Evolutionary conservation across 2,797 vertebrate genomes (phyloP).

Genomic region (Clarias platycephalus): DNA sequence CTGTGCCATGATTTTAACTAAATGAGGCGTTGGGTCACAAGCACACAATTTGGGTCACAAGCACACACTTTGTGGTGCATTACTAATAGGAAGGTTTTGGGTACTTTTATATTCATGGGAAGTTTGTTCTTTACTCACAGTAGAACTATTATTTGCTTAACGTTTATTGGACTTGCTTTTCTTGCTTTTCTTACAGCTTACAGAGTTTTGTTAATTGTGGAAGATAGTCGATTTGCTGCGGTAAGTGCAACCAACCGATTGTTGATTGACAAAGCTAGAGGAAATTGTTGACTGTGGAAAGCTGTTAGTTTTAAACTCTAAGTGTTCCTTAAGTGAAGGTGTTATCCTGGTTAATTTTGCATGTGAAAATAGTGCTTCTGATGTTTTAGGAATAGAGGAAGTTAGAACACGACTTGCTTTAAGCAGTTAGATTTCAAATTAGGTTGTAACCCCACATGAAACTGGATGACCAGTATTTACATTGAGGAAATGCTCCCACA

Average conservation of each 20-base stretch:
- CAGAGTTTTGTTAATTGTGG: neutral
- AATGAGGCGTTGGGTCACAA: neutral
- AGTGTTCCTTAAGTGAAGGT: neutral
- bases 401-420: neutral
- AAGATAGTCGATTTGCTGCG: neutral
- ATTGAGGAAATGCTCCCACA: neutral
- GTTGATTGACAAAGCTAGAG: neutral
- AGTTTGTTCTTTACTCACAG: neutral
- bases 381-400: neutral
- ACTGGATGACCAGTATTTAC: neutral
- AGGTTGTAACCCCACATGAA: neutral
- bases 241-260: conserved; percentile 6
- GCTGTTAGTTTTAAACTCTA: neutral
- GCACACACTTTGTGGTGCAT: neutral
- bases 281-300: neutral
- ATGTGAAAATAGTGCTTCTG: neutral
- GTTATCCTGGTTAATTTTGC: neutral
- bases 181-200: neutral
- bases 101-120: neutral
- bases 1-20: neutral
- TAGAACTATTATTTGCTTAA: neutral
- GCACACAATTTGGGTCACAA: neutral
- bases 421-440: neutral
- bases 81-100: neutral
- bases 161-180: neutral